Base-by-base conservation (phyloP, 2,797 vertebrate genomes). In the Heteromormyrus szaboi region DNA sequence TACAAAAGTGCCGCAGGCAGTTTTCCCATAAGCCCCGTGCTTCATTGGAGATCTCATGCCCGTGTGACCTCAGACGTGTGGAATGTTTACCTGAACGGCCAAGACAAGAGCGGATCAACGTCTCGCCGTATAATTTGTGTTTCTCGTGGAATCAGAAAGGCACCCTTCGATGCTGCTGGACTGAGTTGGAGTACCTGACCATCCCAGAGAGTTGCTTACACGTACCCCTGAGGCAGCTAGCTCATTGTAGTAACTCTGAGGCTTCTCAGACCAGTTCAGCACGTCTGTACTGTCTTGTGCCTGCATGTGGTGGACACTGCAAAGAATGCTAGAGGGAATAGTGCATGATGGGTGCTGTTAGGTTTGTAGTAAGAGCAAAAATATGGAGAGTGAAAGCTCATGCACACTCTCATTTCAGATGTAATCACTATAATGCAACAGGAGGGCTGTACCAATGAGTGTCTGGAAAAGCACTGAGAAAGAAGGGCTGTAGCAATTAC, bases 41-140 rank as follows among this genome's bases (percentile, higher is more conserved):
- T 14, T 48, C 8, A 53, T 53, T 22, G 76, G 33, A 59, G 48
- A 87, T 87, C 87, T 50, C 54, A 8, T 46, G 44, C 54, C 56
- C 37, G 51, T 46, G 29, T 90, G 88, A 90, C 72, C 56, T 87
- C 88, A 89, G 44, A 33, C 22, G 2, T 48, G 62, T 86, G 88
- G 88, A 86, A 89, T 86, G 56, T 65, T 89, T 84, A 81, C 54
- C 50, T 33, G 44, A 62, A 25, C 9, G 56, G 22, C 22, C 44
- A 12, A n/a, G 11, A 51, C 44, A 14, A 51, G 22, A 25, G 33
- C n/a, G 53, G 79, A 11, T 41, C 11, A 29, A 22, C 4, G 1
- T 84, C 33, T 84, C 22, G 51, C 59, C n/a, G 29, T 46, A 53
- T 44, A 54, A 76, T 65, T 22, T 12, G 44, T 14, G 22, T 29